phyloP scores from a whole-genome alignment of 2,113 vertebrate species.

The Brachypteracias leptosomus region DNA sequence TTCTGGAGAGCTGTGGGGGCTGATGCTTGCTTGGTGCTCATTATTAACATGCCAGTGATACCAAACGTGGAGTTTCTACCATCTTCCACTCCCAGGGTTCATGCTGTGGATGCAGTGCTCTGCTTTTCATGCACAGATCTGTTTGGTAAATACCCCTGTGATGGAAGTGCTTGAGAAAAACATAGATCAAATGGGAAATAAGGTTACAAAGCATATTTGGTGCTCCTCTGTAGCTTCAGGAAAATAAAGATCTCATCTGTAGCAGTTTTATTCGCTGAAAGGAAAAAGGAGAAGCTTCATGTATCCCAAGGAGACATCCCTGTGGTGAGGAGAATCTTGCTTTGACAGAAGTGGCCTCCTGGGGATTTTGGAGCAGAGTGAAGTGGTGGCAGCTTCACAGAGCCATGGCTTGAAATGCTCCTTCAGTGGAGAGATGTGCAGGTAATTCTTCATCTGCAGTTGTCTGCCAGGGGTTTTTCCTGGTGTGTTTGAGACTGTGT shows the following conservation, averaged over 20 bases:
- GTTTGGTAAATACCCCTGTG: rapidly evolving
- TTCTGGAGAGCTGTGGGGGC: neutral
- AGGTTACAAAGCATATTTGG: neutral
- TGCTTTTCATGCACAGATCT: neutral
- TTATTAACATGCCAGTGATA: neutral
- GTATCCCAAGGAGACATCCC: neutral
- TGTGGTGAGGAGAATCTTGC: neutral
- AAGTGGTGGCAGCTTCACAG: neutral
- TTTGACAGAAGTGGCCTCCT: neutral
- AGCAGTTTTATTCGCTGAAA: neutral
- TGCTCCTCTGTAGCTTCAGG: neutral
- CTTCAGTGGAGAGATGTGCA: rapidly evolving
- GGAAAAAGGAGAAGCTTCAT: neutral
- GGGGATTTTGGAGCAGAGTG: neutral
- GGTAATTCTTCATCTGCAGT: neutral
- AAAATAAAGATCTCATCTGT: neutral
- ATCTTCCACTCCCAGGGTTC: neutral
- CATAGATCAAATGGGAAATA: rapidly evolving
- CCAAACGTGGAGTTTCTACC: neutral
- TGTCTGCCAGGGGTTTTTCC: neutral
- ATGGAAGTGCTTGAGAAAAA: neutral
- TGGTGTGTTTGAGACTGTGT: neutral
- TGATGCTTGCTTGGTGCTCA: neutral
- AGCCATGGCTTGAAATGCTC: neutral
- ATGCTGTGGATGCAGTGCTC: neutral